A percentile compares a stretch with the other conserved stretches of the same genome.
These are phyloP conservation scores for Ameiurus melas DNA, from an alignment of 2,113 vertebrate genomes.

Conservation along the genomic window DNA sequence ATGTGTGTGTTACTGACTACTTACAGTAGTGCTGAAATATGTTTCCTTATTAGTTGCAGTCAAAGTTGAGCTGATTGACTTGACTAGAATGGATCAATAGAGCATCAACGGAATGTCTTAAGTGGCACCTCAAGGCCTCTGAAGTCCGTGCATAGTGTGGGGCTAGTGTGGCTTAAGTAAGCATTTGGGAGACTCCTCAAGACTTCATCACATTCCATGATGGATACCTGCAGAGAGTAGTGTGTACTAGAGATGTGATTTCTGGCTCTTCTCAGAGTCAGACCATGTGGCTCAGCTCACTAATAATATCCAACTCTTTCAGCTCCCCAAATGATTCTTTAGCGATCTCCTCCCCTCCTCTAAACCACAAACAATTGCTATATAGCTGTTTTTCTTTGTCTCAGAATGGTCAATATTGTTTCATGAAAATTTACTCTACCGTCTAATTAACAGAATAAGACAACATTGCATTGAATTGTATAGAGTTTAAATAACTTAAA, in stretches of 20 bases:
- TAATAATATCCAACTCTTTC: neutral
- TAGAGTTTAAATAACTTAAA: neutral
- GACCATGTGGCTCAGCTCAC: neutral
- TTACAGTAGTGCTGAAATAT: neutral
- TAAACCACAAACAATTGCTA: neutral
- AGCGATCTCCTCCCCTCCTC: neutral
- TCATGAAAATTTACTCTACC: neutral
- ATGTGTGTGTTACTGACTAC: neutral
- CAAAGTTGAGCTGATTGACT: neutral
- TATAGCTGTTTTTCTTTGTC: neutral
- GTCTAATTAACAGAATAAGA: neutral
- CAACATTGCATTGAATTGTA: neutral
- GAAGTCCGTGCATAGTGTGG: neutral
- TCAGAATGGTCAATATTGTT: neutral
- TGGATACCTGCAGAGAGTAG: neutral
- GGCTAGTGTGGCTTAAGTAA: neutral
- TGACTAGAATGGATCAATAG: neutral
- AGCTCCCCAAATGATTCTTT: neutral
- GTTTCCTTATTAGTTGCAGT: neutral
- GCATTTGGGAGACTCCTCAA: neutral
- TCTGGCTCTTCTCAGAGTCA: neutral
- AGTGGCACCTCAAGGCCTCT: neutral
- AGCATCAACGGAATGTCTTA: neutral
- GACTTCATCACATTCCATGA: neutral
- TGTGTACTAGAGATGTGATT: neutral